Base-by-base conservation (phyloP, 2,888 invertebrate species). In the Eristalinus sepulchralis region DNA sequence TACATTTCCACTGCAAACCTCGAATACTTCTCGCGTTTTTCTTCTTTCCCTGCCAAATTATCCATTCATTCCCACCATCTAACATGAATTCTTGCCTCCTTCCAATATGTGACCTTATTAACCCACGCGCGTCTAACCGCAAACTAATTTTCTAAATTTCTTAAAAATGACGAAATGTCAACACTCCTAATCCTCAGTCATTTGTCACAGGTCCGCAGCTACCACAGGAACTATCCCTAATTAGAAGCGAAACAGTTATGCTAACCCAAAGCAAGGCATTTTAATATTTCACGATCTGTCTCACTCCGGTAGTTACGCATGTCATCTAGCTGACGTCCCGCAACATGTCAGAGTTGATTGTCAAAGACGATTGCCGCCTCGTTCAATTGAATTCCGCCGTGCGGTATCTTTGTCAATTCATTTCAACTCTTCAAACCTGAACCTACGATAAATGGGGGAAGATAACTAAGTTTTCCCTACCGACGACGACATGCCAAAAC, bases 381-480 rank as follows among this genome's bases (percentile, higher is more conserved):
- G 59, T 47, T 47, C 47, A 8, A 60, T 36, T 59, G 57, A 75
- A 27, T 4, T 0, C n/a, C 60, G 67, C 22, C n/a, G 31, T 59
- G 27, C 27, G 39, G 59, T 13, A 59, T 62, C 4, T 27, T 53
- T 53, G 47, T 34, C 62, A 76, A 66, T 39, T 59, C 39, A 67
- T 59, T 31, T 47, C 17, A 55, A 9, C 20, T 31, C 5, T 70
- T 63, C 47, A 47, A 71, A 78, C 71, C 62, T 47, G 57, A 71
- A 78, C 64, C 57, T 71, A 64, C 70, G 70, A 55, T 68, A 77
- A 60, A 68, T 33, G 24, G 47, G 34, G 47, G 13, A 63, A 62
- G 36, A 60, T 63, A 70, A 62, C 55, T 60, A 31, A 63, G 13
- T 31, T 31, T 47, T 9, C 57, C 47, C 70, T 57, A 34, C 53